Conservation (phyloP, 2,113 vertebrate species). For the Rallus limicola region DNA sequence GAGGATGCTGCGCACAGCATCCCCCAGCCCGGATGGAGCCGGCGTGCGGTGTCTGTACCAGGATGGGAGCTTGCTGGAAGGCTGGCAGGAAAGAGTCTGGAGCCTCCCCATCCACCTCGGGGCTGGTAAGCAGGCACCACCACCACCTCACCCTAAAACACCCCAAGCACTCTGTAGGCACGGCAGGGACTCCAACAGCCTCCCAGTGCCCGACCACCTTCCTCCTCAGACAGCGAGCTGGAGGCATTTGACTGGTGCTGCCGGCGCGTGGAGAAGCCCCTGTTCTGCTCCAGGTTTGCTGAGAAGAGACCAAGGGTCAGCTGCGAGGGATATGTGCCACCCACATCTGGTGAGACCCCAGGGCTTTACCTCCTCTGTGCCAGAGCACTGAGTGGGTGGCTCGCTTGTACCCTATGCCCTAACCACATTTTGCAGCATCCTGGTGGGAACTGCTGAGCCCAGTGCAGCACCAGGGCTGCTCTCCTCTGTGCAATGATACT, state of each 20-base stretch:
- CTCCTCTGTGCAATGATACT: neutral
- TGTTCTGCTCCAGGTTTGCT: slow-evolving; percentile 42
- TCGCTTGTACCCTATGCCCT: rapidly evolving
- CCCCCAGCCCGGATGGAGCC: neutral
- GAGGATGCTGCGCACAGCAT: neutral
- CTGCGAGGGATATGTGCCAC: slow-evolving; percentile 19
- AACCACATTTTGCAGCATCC: neutral
- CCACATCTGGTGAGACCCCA: neutral
- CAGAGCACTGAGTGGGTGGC: neutral
- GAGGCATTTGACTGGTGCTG: slow-evolving; percentile 41
- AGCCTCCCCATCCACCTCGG: neutral
- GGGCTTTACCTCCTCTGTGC: neutral
- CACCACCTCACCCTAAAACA: rapidly evolving
- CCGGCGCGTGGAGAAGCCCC: neutral
- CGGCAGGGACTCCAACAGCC: rapidly evolving
- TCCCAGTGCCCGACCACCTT: rapidly evolving
- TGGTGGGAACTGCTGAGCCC: neutral
- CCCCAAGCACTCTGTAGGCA: rapidly evolving
- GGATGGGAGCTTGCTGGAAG: neutral
- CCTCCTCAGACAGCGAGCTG: neutral
- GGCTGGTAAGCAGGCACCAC: neutral
- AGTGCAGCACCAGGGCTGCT: neutral
- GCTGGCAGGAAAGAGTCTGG: slow-evolving; percentile 58
- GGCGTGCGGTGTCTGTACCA: slow-evolving; percentile 43
- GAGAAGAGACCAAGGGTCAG: slow-evolving; percentile 9